phyloP scores from a whole-genome alignment of 2,113 vertebrate species.

The Chaetops frenatus region DNA sequence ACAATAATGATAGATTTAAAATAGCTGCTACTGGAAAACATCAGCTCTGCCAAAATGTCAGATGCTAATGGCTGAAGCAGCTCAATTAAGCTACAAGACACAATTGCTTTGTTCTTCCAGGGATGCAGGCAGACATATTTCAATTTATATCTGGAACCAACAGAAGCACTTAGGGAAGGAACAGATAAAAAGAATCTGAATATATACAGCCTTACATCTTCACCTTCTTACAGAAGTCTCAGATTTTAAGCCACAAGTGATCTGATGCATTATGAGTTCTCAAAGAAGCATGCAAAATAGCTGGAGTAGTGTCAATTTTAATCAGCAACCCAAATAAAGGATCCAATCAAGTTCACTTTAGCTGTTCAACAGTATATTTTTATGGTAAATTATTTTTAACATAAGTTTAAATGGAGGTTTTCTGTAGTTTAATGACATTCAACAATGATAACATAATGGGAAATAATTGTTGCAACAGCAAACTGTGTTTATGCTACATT shows the following conservation, averaged over 20 bases:
- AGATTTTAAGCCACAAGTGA: neutral
- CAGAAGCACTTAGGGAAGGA: neutral
- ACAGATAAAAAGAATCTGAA: neutral
- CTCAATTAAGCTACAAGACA: neutral
- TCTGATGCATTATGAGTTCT: neutral
- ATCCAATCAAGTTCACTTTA: neutral
- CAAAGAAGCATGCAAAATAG: neutral
- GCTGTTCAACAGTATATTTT: neutral
- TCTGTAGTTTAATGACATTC: neutral
- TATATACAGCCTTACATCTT: neutral
- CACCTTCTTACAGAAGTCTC: neutral
- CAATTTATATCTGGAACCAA: neutral
- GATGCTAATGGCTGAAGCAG: neutral
- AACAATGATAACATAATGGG: neutral
- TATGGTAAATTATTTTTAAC: neutral
- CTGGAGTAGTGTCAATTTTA: neutral
- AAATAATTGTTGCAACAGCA: neutral
- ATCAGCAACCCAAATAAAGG: conserved; percentile 6
- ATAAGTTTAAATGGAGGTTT: neutral
- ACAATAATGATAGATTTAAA: neutral
- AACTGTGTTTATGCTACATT: neutral
- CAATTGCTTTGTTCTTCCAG: neutral
- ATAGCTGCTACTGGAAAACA: conserved; percentile 36
- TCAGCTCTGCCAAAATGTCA: conserved; percentile 27
- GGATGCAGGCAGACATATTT: neutral